These are phyloP conservation scores for Eublepharis macularius DNA, from an alignment of 2,113 vertebrate genomes.

Conservation along the genomic window DNA sequence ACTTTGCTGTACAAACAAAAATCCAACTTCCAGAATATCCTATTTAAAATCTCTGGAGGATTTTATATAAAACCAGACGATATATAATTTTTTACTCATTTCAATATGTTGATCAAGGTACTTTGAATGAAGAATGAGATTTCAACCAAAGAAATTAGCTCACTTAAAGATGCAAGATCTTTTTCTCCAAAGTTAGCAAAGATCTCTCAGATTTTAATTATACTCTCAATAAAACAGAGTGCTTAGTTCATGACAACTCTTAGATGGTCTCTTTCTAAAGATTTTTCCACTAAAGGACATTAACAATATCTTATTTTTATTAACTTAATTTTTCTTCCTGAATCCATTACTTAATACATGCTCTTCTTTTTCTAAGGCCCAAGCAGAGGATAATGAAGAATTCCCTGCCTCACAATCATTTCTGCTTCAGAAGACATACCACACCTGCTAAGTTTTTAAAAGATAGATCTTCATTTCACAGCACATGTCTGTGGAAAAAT, in stretches of 20 bases:
- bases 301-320: neutral
- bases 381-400: conserved; percentile 4
- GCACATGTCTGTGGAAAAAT: neutral
- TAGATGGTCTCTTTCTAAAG: neutral
- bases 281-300: neutral
- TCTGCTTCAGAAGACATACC: no score
- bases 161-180: neutral
- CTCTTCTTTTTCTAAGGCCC: neutral
- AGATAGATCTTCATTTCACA: neutral
- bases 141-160: neutral
- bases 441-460: no score
- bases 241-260: conserved; percentile 21
- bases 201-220: neutral
- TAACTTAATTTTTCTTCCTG: neutral
- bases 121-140: neutral
- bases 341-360: conserved; percentile 14
- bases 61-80: no score
- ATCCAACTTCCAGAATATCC: no score
- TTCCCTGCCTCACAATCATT: no score
- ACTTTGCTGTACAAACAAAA: no score
- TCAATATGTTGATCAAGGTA: neutral
- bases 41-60: no score
- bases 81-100: neutral
- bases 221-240: conserved; percentile 6
- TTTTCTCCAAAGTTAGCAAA: neutral